Evolutionary conservation across 2,888 invertebrate species (phyloP).

Genomic region (Ctena decussata): DNA sequence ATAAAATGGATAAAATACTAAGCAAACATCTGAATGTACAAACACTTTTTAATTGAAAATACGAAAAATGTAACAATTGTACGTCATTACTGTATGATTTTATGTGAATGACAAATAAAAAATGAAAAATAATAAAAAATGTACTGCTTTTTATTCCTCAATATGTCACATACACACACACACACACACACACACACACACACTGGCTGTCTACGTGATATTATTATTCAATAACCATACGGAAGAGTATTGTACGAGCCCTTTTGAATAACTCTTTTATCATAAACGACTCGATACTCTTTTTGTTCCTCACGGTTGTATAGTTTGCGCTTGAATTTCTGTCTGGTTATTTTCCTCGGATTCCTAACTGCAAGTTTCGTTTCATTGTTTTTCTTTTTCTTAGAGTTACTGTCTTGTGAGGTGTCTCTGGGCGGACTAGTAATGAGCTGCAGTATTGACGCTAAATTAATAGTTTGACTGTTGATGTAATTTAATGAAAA

Average conservation of each 20-base stretch:
- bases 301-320: neutral
- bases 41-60: too few species aligned
- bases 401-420: too few species aligned
- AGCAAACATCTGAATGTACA: too few species aligned
- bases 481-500: neutral
- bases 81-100: too few species aligned
- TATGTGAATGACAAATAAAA: too few species aligned
- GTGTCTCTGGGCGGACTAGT: too few species aligned
- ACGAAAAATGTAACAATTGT: too few species aligned
- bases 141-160: too few species aligned
- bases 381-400: neutral
- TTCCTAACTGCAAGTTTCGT: neutral
- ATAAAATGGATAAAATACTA: constrained; percentile 17
- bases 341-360: neutral
- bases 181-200: too few species aligned
- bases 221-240: neutral
- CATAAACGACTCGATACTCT: neutral
- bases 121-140: too few species aligned
- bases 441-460: neutral
- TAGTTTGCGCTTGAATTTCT: neutral
- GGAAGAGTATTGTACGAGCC: neutral
- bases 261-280: neutral
- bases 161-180: too few species aligned
- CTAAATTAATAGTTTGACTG: neutral
- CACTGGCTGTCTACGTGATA: too few species aligned